Percentiles rank a stretch among this genome's conserved stretches.
These are phyloP conservation scores for Catocala nupta DNA, from an alignment of 2,888 invertebrate genomes.

Conservation along the genomic window DNA sequence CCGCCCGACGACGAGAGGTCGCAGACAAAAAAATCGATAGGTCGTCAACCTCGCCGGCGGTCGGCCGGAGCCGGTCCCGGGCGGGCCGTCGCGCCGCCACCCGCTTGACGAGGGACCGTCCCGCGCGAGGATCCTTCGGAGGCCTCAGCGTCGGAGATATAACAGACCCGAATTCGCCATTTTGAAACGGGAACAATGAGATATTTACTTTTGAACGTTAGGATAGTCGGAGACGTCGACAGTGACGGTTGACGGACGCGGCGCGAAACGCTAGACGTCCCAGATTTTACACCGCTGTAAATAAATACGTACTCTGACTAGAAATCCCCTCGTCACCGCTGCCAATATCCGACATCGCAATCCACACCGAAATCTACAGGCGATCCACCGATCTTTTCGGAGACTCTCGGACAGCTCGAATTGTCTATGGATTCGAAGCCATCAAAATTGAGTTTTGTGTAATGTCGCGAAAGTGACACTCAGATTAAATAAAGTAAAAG, in stretches of 20 bases:
- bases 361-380: constrained; percentile 85
- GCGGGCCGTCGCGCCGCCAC: constrained; percentile 65
- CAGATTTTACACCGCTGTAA: constrained; percentile 65
- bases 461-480: constrained; percentile 25
- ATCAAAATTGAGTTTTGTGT: constrained; percentile 73
- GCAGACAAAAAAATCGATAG: constrained; percentile 87
- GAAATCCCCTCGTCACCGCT: constrained; percentile 93
- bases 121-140: constrained; percentile 50
- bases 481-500: not conserved
- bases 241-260: constrained; percentile 65
- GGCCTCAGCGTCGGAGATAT: constrained; percentile 53
- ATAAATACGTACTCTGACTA: constrained; percentile 91
- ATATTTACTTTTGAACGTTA: constrained; percentile 84
- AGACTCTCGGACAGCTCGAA: constrained; percentile 69
- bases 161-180: constrained; percentile 82
- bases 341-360: constrained; percentile 93
- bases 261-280: constrained; percentile 60
- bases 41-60: constrained; percentile 84
- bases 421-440: constrained; percentile 80
- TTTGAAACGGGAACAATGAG: constrained; percentile 87
- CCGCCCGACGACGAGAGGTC: constrained; percentile 82
- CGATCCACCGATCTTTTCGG: constrained; percentile 84
- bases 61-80: constrained; percentile 73
- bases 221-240: constrained; percentile 66
- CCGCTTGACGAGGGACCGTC: constrained; percentile 59